phyloP scores from a whole-genome alignment of 2,797 vertebrate species.

The Rhinophrynus dorsalis region DNA sequence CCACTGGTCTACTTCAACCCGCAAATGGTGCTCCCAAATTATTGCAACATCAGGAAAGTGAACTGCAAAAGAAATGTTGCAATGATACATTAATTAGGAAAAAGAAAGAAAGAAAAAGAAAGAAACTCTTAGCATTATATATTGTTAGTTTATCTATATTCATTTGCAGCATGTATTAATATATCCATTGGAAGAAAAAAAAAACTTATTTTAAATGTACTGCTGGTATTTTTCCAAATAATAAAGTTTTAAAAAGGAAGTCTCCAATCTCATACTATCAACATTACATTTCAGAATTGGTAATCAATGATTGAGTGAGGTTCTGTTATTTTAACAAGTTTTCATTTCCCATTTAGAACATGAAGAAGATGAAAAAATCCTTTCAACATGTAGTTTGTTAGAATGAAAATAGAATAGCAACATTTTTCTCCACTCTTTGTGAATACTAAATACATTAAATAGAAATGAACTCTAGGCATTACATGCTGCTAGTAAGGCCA shows the following conservation, averaged over 20 bases:
- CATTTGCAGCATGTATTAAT: not conserved
- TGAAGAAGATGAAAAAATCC: slow-evolving; percentile 1
- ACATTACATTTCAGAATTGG: not conserved
- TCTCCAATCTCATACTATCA: not conserved
- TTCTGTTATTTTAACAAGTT: slow-evolving; percentile 12
- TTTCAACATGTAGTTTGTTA: not conserved
- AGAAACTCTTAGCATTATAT: too few relatives aligned
- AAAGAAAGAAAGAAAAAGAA: too few relatives aligned
- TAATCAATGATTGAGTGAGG: not conserved
- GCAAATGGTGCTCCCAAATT: too few relatives aligned
- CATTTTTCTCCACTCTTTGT: not conserved
- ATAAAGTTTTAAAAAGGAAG: not conserved
- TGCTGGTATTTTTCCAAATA: not conserved
- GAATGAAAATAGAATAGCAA: slow-evolving; percentile 14
- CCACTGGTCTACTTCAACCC: too few relatives aligned
- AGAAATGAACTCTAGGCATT: slow-evolving; percentile 30
- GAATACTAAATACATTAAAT: slow-evolving; percentile 35
- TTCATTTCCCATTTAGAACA: slow-evolving; percentile 15
- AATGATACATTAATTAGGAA: too few relatives aligned
- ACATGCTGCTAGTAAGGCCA: slow-evolving; percentile 2
- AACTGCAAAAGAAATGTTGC: too few relatives aligned
- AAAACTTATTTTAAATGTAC: not conserved
- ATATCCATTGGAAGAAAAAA: not conserved
- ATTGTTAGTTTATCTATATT: too few relatives aligned
- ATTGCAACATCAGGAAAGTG: too few relatives aligned